Evolutionary conservation across 2,797 vertebrate species (phyloP), one percentile per base, ranked within the genome.

Genomic region (Eulemur albifrons): DNA sequence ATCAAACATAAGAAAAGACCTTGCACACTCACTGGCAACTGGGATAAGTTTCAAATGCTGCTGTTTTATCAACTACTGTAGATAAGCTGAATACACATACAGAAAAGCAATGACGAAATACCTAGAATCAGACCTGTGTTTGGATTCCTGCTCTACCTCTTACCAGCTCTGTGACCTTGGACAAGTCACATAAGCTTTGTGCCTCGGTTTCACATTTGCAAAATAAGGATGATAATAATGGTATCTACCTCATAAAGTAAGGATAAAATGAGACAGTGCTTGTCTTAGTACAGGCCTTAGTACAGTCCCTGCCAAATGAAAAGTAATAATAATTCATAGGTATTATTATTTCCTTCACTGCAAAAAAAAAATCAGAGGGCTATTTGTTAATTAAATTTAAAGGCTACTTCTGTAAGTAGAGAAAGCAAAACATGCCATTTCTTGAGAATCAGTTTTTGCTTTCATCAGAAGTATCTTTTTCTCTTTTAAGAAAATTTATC

Each of bases 321-420:
- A 73, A 75, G 45, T 32, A 11, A n/a, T 57, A 88, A 73, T 85
- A 89, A 72, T 57, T 57, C 17, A 45, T 72, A 76, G 67, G 18
- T 76, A 50, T 59, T 76, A 50, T 59, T 82, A 32, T 45, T 97
- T 79, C 75, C 13, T 93, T 88, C 70, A 14, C n/a, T 72, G 35
- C 12, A 69, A 90, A 93, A 57, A 75, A 76, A 91, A 45, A 87
- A 70, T 92, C 43, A 92, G 61, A 86, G 57, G 14, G 30, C 9
- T 45, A 54, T 54, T 90, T 96, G 27, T 40, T 95, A 73, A 69
- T 72, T 87, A 61, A 77, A 88, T 85, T 77, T 73, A 90, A 93
- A 88, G 43, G 17, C 81, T 32, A 89, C 27, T 20, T 88, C 52
- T 91, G 72, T 59, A 30, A 89, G 17, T 30, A 88, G 3, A 45